Evolutionary conservation across 2,113 vertebrate species (phyloP), one percentile per base, ranked within the genome.

Genomic region (Hystrix cristata): DNA sequence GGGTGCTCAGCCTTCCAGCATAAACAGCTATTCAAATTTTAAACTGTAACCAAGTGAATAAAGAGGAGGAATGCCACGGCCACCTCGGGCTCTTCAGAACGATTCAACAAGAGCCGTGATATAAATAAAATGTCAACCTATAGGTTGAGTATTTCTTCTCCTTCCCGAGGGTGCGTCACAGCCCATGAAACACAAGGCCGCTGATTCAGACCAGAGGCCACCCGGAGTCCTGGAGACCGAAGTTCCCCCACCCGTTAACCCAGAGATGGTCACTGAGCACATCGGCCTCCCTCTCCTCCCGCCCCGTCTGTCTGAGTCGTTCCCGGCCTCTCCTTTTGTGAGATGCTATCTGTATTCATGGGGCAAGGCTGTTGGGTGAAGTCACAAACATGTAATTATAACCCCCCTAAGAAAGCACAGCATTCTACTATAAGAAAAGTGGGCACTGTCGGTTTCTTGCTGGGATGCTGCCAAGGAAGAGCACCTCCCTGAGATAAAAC

Each of bases 21-120:
- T 98, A 97, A 98, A 98, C 98, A 98, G 98, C 98, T 97, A 98
- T 98, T 98, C 97, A 98, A 95, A 98, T 98, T 97, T 98, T 98
- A 98, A 98, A 98, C 98, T 98, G 98, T 98, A 98, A 97, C 97
- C 97, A 98, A 98, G 96, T 96, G 96, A 97, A 97, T 96, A 98
- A 98, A 98, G 88, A 95, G 94, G 96, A 97, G 97, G 98, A 97
- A 96, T 97, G 96, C 95, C 92, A 76, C 7, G 31, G 96, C 97
- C 98, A 97, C 98, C 94, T 98, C 81, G 69, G 97, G 96, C 92
- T 97, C 96, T 96, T 98, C 94, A 97, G 96, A 98, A 93, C 7
- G 57, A 96, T 97, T 98, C 97, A 97, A 96, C 90, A 96, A 97
- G 96, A 85, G 95, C 96, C 95, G 98, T 94, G 97, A 97, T 97